A percentile compares a stretch with the other conserved stretches of the same genome.
These are phyloP conservation scores for Craseonycteris thonglongyai DNA, from an alignment of 2,113 vertebrate genomes.

Conservation along the genomic window DNA sequence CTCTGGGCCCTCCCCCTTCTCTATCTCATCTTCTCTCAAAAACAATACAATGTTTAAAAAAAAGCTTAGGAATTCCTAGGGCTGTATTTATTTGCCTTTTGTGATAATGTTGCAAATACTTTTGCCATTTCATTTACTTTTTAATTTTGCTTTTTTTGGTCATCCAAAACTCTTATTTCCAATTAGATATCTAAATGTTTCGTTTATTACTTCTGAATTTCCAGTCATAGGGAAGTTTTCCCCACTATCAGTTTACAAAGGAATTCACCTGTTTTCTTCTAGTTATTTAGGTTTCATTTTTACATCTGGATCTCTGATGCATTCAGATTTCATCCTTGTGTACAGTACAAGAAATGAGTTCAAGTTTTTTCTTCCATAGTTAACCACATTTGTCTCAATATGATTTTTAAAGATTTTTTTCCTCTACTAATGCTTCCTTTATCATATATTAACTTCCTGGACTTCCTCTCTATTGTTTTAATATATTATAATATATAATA, in stretches of 20 bases:
- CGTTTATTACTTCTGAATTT: not conserved
- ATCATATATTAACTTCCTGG: not conserved
- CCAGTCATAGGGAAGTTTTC: not conserved
- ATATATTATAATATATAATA: not conserved
- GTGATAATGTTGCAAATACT: not conserved
- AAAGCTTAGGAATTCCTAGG: not conserved
- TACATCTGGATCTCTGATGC: not conserved
- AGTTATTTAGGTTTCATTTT: not conserved
- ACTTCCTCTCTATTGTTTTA: not conserved
- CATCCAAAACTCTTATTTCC: not conserved
- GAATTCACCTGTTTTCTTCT: not conserved
- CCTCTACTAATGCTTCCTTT: not conserved
- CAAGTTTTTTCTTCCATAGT: not conserved
- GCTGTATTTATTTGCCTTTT: not conserved
- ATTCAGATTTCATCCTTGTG: not conserved
- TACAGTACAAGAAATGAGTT: not conserved
- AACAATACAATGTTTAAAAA: no score
- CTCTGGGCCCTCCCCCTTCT: no score
- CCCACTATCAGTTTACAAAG: not conserved
- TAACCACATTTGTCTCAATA: not conserved
- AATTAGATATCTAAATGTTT: not conserved
- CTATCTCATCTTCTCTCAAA: no score
- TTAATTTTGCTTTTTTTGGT: not conserved
- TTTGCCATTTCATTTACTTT: not conserved
- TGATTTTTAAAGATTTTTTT: not conserved